Conservation (phyloP, 2,888 invertebrate genomes). For the Urechis unicinctus region DNA sequence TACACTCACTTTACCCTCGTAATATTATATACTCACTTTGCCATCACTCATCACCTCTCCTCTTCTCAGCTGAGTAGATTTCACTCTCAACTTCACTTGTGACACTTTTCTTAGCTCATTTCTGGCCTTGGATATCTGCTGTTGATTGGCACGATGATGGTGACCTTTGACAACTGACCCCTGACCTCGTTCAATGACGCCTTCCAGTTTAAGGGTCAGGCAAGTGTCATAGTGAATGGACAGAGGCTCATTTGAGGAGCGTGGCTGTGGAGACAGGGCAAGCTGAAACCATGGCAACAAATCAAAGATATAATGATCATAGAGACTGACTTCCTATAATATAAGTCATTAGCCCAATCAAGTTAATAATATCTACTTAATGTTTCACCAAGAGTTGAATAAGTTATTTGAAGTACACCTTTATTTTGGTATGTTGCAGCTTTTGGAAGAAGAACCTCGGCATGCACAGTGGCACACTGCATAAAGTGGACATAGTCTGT, state of each 20-base stretch:
- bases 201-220: conserved; percentile 87
- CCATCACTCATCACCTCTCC: conserved; percentile 8
- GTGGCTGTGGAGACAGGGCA: conserved; percentile 74
- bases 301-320: neutral
- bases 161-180: no score
- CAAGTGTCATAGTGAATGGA: conserved; percentile 74
- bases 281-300: conserved; percentile 49
- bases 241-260: conserved; percentile 74
- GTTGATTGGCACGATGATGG: no score
- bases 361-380: neutral
- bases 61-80: conserved; percentile 56
- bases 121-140: conserved; percentile 49
- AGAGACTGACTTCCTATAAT: neutral
- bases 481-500: conserved; percentile 53
- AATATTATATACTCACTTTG: neutral
- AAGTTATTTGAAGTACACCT: conserved; percentile 47
- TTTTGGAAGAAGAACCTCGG: conserved; percentile 79
- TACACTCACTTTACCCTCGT: no score
- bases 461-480: conserved; percentile 63
- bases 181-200: conserved; percentile 65
- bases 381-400: neutral
- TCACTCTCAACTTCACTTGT: conserved; percentile 66
- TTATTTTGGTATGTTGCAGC: conserved; percentile 73
- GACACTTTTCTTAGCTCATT: conserved; percentile 62
- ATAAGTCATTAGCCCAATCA: neutral